phyloP scores from a whole-genome alignment of 2,888 invertebrate species.

The Agriopis leucophaearia region DNA sequence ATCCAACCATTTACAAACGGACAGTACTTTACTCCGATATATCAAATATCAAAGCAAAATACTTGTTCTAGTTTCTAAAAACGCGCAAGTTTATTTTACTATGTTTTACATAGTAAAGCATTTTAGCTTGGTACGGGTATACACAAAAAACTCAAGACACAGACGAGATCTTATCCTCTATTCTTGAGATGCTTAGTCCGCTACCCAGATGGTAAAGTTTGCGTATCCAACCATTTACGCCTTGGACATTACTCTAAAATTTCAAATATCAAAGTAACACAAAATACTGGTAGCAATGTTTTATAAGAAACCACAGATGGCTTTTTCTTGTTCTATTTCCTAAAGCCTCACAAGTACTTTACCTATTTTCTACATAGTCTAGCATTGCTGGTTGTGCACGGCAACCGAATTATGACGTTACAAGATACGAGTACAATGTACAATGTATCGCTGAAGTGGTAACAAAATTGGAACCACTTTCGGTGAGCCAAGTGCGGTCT shows the following conservation, averaged over 20 bases:
- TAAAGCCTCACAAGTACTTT: background rate
- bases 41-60: too few species aligned
- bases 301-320: background rate
- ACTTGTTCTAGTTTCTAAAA: background rate
- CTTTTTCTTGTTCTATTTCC: constrained; percentile 1
- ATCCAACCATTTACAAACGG: too few species aligned
- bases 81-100: background rate
- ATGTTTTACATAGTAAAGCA: constrained; percentile 6
- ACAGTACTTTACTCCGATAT: too few species aligned
- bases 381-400: constrained; percentile 45
- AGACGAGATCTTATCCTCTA: too few species aligned
- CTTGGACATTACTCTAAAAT: background rate
- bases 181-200: too few species aligned
- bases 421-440: constrained; percentile 54
- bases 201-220: background rate
- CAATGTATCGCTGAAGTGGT: constrained; percentile 51
- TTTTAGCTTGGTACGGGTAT: constrained; percentile 47
- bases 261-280: constrained; percentile 1
- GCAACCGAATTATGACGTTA: constrained; percentile 61
- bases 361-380: constrained; percentile 6
- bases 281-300: background rate
- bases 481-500: constrained; percentile 45
- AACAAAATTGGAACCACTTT: constrained; percentile 64
- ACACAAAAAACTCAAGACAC: too few species aligned
- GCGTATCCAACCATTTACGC: background rate